Evolutionary conservation across 2,113 vertebrate species (phyloP).

Genomic region (Aspiorhynchus laticeps): DNA sequence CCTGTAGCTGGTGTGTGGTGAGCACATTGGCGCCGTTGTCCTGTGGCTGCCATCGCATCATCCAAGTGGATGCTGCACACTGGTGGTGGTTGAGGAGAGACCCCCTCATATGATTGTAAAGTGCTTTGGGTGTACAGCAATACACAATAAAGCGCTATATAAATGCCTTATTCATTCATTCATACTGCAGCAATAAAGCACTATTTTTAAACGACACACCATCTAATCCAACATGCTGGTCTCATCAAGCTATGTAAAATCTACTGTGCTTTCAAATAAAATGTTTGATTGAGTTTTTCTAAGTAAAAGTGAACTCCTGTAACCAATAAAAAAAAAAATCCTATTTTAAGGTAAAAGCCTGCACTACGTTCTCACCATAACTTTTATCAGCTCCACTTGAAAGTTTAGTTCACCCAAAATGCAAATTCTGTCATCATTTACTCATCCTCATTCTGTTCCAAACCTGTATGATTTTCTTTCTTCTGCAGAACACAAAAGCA

Average conservation of each 20-base stretch:
- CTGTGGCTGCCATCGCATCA: too few relatives aligned
- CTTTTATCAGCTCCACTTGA: neutral
- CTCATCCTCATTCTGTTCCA: neutral
- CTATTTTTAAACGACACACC: neutral
- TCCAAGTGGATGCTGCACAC: too few relatives aligned
- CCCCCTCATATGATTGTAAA: too few relatives aligned
- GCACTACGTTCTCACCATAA: neutral
- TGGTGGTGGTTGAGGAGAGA: too few relatives aligned
- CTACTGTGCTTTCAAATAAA: neutral
- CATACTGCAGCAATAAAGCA: slow-evolving; percentile 15
- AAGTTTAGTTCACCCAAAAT: neutral
- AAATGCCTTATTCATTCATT: too few relatives aligned
- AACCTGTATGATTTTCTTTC: neutral
- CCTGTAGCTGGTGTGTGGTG: too few relatives aligned
- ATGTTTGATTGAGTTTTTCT: neutral
- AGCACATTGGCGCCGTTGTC: too few relatives aligned
- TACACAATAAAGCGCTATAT: too few relatives aligned
- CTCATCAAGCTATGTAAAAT: neutral
- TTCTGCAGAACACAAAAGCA: neutral
- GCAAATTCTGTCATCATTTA: too few relatives aligned
- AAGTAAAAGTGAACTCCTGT: neutral
- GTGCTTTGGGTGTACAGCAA: too few relatives aligned
- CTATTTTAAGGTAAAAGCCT: slow-evolving; percentile 7
- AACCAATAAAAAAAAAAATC: neutral
- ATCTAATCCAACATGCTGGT: neutral